These are phyloP conservation scores for Oreochromis mossambicus DNA, from an alignment of 2,797 vertebrate genomes.

Conservation along the genomic window DNA sequence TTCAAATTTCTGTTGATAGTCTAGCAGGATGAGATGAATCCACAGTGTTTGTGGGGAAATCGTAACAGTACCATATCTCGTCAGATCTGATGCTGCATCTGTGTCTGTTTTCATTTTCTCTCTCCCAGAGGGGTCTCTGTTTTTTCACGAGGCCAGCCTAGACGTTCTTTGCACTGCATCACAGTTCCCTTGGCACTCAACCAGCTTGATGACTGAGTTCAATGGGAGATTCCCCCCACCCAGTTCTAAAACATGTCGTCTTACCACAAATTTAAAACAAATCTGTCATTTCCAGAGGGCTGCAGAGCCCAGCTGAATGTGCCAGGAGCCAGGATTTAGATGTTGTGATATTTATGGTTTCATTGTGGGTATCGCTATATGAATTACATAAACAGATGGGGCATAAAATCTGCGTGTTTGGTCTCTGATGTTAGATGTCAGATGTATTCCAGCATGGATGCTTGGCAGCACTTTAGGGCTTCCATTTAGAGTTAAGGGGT, in stretches of 20 bases:
- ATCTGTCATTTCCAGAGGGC: not conserved
- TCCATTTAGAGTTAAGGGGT: not conserved
- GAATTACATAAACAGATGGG: constrained; percentile 11
- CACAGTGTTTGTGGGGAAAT: not conserved
- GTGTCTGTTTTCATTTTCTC: constrained; percentile 40
- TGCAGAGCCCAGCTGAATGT: not conserved
- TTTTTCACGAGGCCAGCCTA: constrained; percentile 4
- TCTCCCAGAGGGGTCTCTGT: constrained; percentile 17
- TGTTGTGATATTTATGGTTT: not conserved
- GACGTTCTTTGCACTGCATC: not conserved
- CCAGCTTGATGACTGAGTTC: constrained; percentile 2
- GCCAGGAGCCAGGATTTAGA: not conserved
- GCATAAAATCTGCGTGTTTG: not conserved
- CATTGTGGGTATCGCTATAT: not conserved
- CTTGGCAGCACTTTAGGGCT: not conserved
- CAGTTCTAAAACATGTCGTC: not conserved
- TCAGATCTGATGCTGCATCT: constrained; percentile 36
- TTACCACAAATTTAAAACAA: not conserved
- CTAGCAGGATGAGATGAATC: not conserved
- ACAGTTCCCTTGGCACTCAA: not conserved
- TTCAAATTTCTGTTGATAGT: not conserved
- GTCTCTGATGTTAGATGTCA: not conserved
- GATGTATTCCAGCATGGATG: not conserved
- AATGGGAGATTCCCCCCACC: not conserved
- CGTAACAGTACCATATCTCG: constrained; percentile 1